Evolutionary conservation across 2,797 vertebrate genomes (phyloP), one percentile per base, ranked within the genome.

Genomic region (Gadopsis bispinosus): DNA sequence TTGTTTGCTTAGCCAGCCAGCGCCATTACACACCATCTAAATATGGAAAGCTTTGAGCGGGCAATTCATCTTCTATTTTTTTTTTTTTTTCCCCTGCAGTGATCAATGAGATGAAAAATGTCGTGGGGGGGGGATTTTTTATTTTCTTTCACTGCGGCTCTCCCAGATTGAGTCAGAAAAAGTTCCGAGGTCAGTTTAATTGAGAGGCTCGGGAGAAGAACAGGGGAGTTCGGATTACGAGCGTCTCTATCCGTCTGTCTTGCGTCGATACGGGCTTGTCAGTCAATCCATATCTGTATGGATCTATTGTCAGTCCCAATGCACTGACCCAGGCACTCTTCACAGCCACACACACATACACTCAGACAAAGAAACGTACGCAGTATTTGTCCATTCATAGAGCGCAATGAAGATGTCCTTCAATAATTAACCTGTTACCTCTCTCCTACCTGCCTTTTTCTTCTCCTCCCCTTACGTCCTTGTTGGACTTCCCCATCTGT

Each of bases 271-370:
- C 81, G 0, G 73, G 60, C 64, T 73, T 82, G 83, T 86, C 78
- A 84, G 74, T 91, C 82, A 83, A 60, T 87, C 87, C 74, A 77
- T 86, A 84, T 73, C 69, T 26, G 51, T 69, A 90, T 89, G 56
- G 79, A 91, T 88, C 80, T 17, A 61, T 73, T 83, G 80, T 83
- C 84, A 71, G 71, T 60, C 74, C 19, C 43, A 4, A 7, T 77
- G 50, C 69, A 22, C 51, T 0, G 53, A 71, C 63, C 53, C 31
- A 2, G 31, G 4, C 43, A 19, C 59, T 62, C 65, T 43, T 77
- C 68, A 61, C 55, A 75, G 45, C 65, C 48, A 53, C 69, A 48
- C 67, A 51, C 20, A 14, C 45, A 22, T 17, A 56, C 62, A 14
- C 50, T n/a, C 29, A n/a, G 31, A 51, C 63, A 77, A 47, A 64